phyloP scores from a whole-genome alignment of 2,113 vertebrate genomes.

The Vimba vimba region DNA sequence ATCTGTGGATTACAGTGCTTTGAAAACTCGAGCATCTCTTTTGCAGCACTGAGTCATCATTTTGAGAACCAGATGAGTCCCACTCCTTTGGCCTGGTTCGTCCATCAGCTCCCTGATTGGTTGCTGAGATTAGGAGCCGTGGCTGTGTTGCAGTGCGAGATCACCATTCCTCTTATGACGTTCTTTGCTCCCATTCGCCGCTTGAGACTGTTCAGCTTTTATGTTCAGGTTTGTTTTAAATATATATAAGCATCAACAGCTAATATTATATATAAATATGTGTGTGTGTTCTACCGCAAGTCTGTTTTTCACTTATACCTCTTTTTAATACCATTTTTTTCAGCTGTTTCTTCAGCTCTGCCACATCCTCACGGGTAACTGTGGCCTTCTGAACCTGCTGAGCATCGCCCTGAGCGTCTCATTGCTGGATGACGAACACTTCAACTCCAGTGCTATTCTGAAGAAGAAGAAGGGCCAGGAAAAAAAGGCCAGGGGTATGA shows the following conservation, averaged over 20 bases:
- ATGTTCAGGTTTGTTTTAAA: conserved; percentile 75
- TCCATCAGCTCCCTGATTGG: conserved; percentile 83
- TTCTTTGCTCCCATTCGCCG: conserved; percentile 80
- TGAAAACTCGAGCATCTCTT: background rate
- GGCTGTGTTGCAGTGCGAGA: conserved; percentile 77
- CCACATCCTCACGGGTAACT: conserved; percentile 80
- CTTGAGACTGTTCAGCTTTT: conserved; percentile 80
- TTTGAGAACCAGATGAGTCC: conserved; percentile 84
- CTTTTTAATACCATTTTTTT: background rate
- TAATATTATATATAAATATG: background rate
- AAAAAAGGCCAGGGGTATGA: conserved; percentile 47
- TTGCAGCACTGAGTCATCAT: conserved; percentile 82
- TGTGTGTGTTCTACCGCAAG: background rate
- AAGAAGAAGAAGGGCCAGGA: conserved; percentile 55
- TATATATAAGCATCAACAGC: too few species aligned
- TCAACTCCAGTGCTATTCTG: conserved; percentile 46
- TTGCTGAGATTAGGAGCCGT: conserved; percentile 81
- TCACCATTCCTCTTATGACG: conserved; percentile 71
- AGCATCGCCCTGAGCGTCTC: conserved; percentile 77
- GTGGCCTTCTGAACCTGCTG: conserved; percentile 80
- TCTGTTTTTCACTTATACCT: background rate
- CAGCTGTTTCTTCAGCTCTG: conserved; percentile 79
- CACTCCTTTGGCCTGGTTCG: conserved; percentile 77
- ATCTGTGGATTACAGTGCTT: background rate
- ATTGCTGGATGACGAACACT: conserved; percentile 77